phyloP scores from a whole-genome alignment of 2,797 vertebrate species.

The Gastrophryne carolinensis region DNA sequence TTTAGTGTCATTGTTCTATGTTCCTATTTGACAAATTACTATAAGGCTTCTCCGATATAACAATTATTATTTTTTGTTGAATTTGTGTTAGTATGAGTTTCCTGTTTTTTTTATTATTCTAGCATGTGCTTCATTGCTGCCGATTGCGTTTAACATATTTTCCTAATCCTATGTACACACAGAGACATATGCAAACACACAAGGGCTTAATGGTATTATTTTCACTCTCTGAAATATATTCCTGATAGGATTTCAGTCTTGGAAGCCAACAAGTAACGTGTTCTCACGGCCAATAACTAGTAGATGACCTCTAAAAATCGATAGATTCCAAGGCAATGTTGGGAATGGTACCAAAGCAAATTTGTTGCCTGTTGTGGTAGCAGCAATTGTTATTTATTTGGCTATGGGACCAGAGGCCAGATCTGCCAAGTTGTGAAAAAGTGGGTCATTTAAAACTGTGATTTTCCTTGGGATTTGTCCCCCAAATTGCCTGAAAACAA shows the following conservation, averaged over 20 bases:
- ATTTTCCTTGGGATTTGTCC: background rate
- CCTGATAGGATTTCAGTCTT: constrained; percentile 1
- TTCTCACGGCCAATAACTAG: background rate
- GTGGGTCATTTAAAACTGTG: background rate
- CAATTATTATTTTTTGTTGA: constrained; percentile 6
- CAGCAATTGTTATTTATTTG: background rate
- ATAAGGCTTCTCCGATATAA: constrained; percentile 66
- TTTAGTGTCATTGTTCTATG: constrained; percentile 69
- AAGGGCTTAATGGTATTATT: constrained; percentile 5
- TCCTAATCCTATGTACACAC: constrained; percentile 27
- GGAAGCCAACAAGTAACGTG: background rate
- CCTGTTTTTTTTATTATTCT: background rate
- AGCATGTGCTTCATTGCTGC: background rate
- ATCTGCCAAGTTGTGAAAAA: background rate
- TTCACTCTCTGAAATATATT: constrained; percentile 42
- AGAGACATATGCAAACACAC: constrained; percentile 12
- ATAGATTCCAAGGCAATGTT: constrained; percentile 35
- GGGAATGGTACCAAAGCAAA: background rate
- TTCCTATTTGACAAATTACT: constrained; percentile 68
- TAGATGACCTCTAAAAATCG: background rate
- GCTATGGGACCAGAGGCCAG: background rate
- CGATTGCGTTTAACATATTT: constrained; percentile 31
- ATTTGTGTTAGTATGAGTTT: constrained; percentile 9
- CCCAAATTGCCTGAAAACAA: no score
- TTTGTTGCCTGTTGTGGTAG: background rate